Evolutionary conservation across 92 coral and sea anemone genomes (phyloP).

Genomic region (Epizoanthus ramosus): DNA sequence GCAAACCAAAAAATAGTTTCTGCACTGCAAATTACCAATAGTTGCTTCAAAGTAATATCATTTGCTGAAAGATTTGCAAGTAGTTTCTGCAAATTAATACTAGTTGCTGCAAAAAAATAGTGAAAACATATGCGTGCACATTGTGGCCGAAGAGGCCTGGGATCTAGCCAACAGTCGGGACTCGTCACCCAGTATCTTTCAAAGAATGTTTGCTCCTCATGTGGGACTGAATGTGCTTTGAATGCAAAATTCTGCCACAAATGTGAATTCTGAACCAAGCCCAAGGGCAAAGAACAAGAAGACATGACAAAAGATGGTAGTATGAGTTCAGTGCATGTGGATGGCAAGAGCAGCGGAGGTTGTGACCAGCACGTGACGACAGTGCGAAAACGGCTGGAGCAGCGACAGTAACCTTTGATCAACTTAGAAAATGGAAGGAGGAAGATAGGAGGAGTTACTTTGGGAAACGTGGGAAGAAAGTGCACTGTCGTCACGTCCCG

Average conservation of each 20-base stretch:
- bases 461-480: constrained; percentile 29
- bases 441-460: constrained; percentile 43
- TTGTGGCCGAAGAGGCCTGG: neutral
- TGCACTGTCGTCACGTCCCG: neutral
- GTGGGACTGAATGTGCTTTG: too few species aligned
- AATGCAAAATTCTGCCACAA: neutral
- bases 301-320: neutral
- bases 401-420: constrained; percentile 27
- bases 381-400: constrained; percentile 36
- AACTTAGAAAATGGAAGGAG: constrained; percentile 19
- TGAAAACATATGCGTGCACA: neutral
- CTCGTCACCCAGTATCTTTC: neutral
- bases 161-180: neutral
- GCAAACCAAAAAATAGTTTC: too few species aligned
- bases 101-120: neutral
- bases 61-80: neutral
- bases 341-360: constrained; percentile 25
- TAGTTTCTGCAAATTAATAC: neutral
- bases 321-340: constrained; percentile 41
- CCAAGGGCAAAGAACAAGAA: neutral
- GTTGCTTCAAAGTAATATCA: too few species aligned
- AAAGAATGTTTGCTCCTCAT: neutral
- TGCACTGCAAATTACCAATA: too few species aligned
- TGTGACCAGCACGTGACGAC: constrained; percentile 25
- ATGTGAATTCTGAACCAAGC: neutral